phyloP scores from a whole-genome alignment of 2,797 vertebrate genomes.

The Neoniphon sammara region DNA sequence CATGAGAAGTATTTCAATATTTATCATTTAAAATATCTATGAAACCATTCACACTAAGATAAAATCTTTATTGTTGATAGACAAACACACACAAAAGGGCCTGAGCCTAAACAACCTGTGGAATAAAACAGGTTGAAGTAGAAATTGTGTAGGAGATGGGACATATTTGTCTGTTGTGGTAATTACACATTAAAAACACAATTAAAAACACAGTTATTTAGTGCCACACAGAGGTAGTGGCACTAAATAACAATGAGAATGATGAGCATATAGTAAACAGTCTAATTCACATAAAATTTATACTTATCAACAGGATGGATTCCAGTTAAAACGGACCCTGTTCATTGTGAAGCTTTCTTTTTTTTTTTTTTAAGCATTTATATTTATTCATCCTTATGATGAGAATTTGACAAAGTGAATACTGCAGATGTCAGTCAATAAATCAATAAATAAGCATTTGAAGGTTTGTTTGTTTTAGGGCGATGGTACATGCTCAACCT shows the following conservation, averaged over 20 bases:
- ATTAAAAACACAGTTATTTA: too few species aligned
- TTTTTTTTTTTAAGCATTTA: too few species aligned
- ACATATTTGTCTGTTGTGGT: not conserved
- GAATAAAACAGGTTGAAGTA: not conserved
- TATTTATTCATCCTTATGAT: too few species aligned
- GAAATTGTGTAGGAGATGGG: not conserved
- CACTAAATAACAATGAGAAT: not conserved
- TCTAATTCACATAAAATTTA: not conserved
- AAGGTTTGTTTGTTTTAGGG: too few species aligned
- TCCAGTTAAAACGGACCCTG: not conserved
- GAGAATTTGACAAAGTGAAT: too few species aligned
- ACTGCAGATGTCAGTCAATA: too few species aligned
- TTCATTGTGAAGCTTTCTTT: too few species aligned
- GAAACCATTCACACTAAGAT: not conserved
- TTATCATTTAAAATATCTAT: not conserved
- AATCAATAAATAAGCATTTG: too few species aligned
- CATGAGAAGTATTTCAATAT: not conserved
- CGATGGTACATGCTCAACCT: too few species aligned
- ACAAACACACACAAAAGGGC: not conserved
- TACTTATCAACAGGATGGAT: not conserved
- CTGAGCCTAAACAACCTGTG: not conserved
- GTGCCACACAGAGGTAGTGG: too few species aligned
- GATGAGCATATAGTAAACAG: not conserved
- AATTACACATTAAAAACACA: slow-evolving; percentile 1
- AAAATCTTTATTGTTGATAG: not conserved